phyloP scores from a whole-genome alignment of 2,888 invertebrate species.

The Drosophila kambysellisi region DNA sequence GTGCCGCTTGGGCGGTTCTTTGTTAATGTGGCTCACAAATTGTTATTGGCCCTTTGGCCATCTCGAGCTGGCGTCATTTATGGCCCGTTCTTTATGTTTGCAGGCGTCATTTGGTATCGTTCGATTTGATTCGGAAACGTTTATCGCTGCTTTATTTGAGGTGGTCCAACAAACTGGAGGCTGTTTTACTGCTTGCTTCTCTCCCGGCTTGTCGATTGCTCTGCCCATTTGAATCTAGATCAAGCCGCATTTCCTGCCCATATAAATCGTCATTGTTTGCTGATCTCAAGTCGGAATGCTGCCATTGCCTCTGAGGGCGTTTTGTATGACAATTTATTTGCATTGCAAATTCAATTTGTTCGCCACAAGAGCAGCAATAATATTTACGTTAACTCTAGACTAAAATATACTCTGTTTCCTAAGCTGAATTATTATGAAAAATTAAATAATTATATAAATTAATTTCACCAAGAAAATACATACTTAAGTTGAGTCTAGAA shows the following conservation, averaged over 20 bases:
- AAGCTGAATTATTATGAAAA: background rate
- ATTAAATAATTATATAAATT: too few relatives aligned
- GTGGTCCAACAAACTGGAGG: conserved; percentile 23
- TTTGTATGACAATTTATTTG: conserved; percentile 74
- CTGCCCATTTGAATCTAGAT: conserved; percentile 36
- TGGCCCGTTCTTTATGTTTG: conserved; percentile 43
- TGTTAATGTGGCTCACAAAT: conserved; percentile 46
- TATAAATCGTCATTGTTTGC: conserved; percentile 58
- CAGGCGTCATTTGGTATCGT: conserved; percentile 40
- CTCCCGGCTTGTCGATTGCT: background rate
- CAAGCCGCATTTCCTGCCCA: conserved; percentile 53
- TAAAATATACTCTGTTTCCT: conserved; percentile 1
- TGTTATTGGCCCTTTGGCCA: conserved; percentile 41
- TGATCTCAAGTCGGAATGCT: conserved; percentile 37
- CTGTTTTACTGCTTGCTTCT: background rate
- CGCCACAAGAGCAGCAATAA: conserved; percentile 23
- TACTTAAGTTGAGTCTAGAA: too few relatives aligned
- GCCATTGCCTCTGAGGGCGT: conserved; percentile 58
- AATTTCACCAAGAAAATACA: background rate
- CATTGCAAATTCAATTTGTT: conserved; percentile 76
- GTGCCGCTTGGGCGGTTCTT: background rate
- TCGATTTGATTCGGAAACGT: conserved; percentile 42
- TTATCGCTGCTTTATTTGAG: conserved; percentile 27
- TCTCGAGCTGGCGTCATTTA: conserved; percentile 57
- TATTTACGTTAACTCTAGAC: background rate